phyloP scores from a whole-genome alignment of 2,888 invertebrate species.

The Seira ritae region DNA sequence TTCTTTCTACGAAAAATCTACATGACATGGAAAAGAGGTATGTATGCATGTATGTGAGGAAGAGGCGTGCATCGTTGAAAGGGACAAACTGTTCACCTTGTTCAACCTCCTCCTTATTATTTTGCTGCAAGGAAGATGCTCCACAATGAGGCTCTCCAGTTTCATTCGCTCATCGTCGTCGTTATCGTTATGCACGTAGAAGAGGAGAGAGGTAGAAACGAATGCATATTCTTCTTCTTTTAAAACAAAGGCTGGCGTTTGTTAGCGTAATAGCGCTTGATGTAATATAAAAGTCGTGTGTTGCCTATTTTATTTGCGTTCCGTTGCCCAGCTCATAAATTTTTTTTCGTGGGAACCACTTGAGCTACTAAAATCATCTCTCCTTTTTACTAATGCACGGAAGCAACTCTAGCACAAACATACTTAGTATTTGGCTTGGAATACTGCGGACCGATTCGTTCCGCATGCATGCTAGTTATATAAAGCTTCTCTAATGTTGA shows the following conservation, averaged over 20 bases:
- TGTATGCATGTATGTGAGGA: background rate
- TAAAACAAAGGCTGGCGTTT: background rate
- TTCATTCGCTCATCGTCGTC: too few species aligned
- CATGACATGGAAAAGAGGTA: background rate
- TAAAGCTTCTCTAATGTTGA: background rate
- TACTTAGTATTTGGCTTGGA: too few species aligned
- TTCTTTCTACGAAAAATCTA: background rate
- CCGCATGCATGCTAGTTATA: background rate
- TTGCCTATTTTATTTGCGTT: background rate
- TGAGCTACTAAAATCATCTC: background rate
- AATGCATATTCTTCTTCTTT: background rate
- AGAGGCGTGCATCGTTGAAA: background rate
- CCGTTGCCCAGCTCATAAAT: background rate
- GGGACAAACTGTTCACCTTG: constrained; percentile 2
- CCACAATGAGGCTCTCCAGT: background rate
- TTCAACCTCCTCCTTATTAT: background rate
- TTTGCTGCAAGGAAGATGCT: background rate
- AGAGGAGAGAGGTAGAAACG: too few species aligned
- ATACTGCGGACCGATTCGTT: background rate
- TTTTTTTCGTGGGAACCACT: constrained; percentile 2
- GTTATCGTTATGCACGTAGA: too few species aligned
- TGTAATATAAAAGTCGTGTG: background rate
- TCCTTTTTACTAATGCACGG: background rate
- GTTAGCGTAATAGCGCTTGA: background rate
- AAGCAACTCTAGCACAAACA: background rate